These are phyloP conservation scores for Epizoanthus illoricatus DNA, from an alignment of 92 coral and sea anemone species.

Conservation along the genomic window DNA sequence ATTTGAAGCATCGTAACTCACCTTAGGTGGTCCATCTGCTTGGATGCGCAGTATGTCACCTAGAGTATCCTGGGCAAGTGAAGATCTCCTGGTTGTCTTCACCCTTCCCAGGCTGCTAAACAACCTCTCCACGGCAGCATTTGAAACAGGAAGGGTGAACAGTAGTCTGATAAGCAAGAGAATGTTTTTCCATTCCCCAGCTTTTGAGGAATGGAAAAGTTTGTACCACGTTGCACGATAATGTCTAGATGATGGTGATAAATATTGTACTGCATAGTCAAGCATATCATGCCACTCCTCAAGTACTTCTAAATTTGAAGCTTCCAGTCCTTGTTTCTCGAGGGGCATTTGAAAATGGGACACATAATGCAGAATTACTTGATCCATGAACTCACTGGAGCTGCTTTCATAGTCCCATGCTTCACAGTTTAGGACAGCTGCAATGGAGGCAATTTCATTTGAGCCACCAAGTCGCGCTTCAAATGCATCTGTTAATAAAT, in stretches of 20 bases:
- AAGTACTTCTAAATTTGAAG: slow-evolving; percentile 32
- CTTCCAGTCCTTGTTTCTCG: slow-evolving; percentile 46
- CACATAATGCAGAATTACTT: not conserved
- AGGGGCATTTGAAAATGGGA: slow-evolving; percentile 49
- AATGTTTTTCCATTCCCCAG: slow-evolving; percentile 44
- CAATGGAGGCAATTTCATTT: slow-evolving; percentile 39
- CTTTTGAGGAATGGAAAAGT: slow-evolving; percentile 45
- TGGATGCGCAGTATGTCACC: slow-evolving; percentile 41
- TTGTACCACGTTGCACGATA: slow-evolving; percentile 45
- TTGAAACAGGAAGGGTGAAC: slow-evolving; percentile 47
- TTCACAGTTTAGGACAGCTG: slow-evolving; percentile 48
- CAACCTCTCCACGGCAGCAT: slow-evolving; percentile 45
- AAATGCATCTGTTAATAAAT: slow-evolving; percentile 29
- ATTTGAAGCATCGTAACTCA: slow-evolving; percentile 40
- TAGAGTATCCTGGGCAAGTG: slow-evolving; percentile 39
- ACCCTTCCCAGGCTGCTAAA: slow-evolving; percentile 39
- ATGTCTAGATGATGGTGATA: slow-evolving; percentile 32
- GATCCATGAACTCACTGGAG: slow-evolving; percentile 18
- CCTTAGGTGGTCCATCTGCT: slow-evolving; percentile 34
- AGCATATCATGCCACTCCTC: slow-evolving; percentile 59
- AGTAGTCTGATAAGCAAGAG: slow-evolving; percentile 36
- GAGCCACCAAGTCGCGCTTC: slow-evolving; percentile 46
- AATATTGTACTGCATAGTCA: slow-evolving; percentile 43
- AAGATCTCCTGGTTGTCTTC: slow-evolving; percentile 38
- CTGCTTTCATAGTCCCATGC: not conserved